Evolutionary conservation across 1,140 invertebrate species (phyloP), one percentile per base, ranked within the genome.

Genomic region (Aphelenchoides besseyi): DNA sequence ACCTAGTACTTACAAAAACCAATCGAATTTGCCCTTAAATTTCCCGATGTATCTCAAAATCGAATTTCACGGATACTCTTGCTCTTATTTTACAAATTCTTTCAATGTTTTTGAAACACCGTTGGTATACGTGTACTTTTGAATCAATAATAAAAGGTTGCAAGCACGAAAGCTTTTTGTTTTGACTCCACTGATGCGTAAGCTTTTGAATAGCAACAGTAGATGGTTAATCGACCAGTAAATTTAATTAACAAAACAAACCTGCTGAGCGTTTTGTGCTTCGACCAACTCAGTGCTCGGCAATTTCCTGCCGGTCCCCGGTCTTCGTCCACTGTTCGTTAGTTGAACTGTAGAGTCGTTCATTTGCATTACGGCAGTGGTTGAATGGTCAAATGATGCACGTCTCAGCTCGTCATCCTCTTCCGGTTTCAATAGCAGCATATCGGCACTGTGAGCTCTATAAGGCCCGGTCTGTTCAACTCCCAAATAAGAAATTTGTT

Each of bases 221-320:
- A n/a, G n/a, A n/a, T n/a, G n/a, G n/a, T n/a, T n/a, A n/a, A n/a
- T n/a, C n/a, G n/a, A 48, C 41, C 23, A 12, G 41, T 48, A 16
- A 23, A 48, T 48, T 48, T 23, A 23, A 48, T 59, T 59, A 59
- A 59, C 5, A 8, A 59, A 59, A 29, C 55, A 8, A 23, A 59
- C n/a, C n/a, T n/a, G n/a, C n/a, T 59, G 55, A 12, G 5, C 5
- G 5, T 8, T 28, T 33, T 59, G 55, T 12, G 41, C 41, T 59
- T 59, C 55, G 55, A 59, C 5, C 18, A 5, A 8, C 55, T 59
- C 55, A 5, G 55, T 59, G 18, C 5, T 8, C 18, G 55, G 55
- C 55, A 59, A 33, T 33, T 59, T 59, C 12, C 55, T 28, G 32
- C 55, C 55, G 55, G 55, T 59, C 5, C 55, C 55, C 18, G 55